Evolutionary conservation across 2,113 vertebrate genomes (phyloP).

Genomic region (Ascaphus truei): DNA sequence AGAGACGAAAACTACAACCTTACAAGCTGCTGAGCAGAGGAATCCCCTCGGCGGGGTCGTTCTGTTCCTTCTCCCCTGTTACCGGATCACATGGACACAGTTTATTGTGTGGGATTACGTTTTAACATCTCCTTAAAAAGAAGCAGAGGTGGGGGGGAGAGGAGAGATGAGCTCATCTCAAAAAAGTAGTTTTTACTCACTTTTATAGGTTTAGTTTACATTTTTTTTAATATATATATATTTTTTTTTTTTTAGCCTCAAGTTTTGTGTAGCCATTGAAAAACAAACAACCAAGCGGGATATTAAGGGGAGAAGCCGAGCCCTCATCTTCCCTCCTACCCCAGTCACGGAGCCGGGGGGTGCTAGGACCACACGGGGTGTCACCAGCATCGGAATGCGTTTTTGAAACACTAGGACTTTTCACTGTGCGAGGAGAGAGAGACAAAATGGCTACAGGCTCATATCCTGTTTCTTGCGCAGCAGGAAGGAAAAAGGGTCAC

Average conservation of each 20-base stretch:
- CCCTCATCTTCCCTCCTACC: not conserved
- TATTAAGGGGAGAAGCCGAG: not conserved
- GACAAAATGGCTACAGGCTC: not conserved
- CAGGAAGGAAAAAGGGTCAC: not conserved
- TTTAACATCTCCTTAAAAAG: not conserved
- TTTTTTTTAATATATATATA: no score
- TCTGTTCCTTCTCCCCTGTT: not conserved
- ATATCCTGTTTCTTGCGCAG: constrained; percentile 9
- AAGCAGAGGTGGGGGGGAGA: not conserved
- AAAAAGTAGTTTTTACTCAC: not conserved
- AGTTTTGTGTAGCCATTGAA: not conserved
- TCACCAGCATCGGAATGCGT: not conserved
- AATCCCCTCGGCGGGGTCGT: not conserved
- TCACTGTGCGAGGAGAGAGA: not conserved
- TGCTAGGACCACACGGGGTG: not conserved
- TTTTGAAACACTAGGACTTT: not conserved
- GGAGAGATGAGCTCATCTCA: not conserved
- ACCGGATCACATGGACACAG: not conserved
- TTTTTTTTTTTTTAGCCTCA: not conserved
- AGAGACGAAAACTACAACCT: not conserved
- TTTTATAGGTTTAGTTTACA: constrained; percentile 21
- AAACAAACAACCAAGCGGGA: not conserved
- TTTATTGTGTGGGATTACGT: not conserved
- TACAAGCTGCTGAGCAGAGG: constrained; percentile 18
- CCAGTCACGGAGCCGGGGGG: not conserved